Percentiles rank a stretch among this genome's conserved stretches.
Conservation (phyloP, 2,113 vertebrate genomes). For the Scomber colias region DNA sequence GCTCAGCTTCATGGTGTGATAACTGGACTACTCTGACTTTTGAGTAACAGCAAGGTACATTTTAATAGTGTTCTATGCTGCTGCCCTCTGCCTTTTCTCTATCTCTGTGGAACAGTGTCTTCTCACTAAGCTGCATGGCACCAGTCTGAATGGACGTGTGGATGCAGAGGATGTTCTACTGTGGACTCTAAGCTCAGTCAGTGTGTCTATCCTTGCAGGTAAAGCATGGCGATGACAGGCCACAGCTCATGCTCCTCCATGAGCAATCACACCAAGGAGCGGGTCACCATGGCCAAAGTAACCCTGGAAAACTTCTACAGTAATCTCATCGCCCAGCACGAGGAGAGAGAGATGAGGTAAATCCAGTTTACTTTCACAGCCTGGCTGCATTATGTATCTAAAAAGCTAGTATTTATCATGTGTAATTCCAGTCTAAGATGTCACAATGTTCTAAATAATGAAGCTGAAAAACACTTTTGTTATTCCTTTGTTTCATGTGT, state of each 20-base stretch:
- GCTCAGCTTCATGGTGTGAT: not conserved
- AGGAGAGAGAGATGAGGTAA: slow-evolving; percentile 98
- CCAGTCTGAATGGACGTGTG: not conserved
- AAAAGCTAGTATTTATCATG: not conserved
- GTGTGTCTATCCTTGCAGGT: slow-evolving; percentile 15
- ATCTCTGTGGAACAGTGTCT: not conserved
- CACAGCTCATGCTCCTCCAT: slow-evolving; percentile 94
- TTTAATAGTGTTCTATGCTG: not conserved
- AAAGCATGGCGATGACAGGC: slow-evolving; percentile 98
- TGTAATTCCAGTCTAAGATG: too few species aligned
- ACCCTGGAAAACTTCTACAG: slow-evolving; percentile 99
- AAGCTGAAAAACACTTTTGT: too few species aligned
- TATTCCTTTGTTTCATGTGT: too few species aligned
- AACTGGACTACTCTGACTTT: not conserved
- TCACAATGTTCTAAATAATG: too few species aligned
- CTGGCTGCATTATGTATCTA: not conserved
- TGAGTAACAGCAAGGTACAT: not conserved
- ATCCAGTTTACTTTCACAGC: not conserved
- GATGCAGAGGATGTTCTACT: not conserved
- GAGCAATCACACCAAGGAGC: slow-evolving; percentile 99
- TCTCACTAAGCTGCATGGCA: not conserved
- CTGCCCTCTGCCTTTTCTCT: not conserved
- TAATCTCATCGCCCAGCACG: slow-evolving; percentile 96
- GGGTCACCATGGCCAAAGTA: slow-evolving; percentile 98
- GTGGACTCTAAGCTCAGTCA: not conserved